Evolutionary conservation across 2,888 invertebrate species (phyloP), one percentile per base, ranked within the genome.

Genomic region (Agrotis segetum): DNA sequence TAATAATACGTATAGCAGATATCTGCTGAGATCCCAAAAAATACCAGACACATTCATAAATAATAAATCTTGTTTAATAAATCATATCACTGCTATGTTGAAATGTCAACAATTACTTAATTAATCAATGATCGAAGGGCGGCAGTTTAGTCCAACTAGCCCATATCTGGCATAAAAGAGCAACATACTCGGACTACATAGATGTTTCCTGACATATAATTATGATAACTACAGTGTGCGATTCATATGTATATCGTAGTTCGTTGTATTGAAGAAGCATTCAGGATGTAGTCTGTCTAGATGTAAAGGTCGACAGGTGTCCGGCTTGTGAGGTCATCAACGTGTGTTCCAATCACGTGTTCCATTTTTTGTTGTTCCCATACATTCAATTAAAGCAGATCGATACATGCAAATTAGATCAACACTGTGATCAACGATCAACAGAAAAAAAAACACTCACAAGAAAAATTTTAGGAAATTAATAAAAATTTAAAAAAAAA

Each of bases 291-390:
- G 71, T 76, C 71, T 71, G 80, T 78, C 71, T 83, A 71, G 73
- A 80, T 71, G 70, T 85, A 92, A 93, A 95, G 94, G 95, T 93
- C 94, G 89, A 82, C 90, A 81, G 81, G 90, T 89, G 90, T 93
- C 92, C 92, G 92, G 87, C 83, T 88, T 61, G 87, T 94, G 91
- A 95, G 92, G 92, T 93, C 94, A 92, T 88, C 85, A 71, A 74
- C 80, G 84, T 87, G 86, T 88, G 88, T 86, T 88, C 79, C 81
- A 67, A 83, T 85, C 85, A 78, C 81, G 70, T 81, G 82, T 49
- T 62, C 34, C 19, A 17, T 52, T 83, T 83, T 87, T 88, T 84
- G 82, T 88, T 84, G 77, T 62, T 67, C 29, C n/a, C 11, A 69
- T 59, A 44, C 52, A 40, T 47, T 59, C 16, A 59, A 64, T 34